Evolutionary conservation across 2,888 invertebrate species (phyloP).

Genomic region (Cephus runcator): DNA sequence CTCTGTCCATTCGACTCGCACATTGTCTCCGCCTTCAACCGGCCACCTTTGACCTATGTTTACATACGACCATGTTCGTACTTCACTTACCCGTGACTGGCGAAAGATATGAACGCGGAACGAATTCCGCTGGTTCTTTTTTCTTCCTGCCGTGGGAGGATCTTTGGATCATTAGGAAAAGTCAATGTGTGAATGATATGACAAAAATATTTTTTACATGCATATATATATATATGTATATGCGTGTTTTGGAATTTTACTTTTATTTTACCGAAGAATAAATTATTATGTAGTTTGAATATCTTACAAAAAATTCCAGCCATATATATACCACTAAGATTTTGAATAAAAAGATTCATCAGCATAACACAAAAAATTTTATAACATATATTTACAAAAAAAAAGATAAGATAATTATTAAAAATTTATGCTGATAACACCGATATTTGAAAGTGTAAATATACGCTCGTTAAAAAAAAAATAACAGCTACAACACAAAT

Average conservation of each 20-base stretch:
- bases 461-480: neutral
- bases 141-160: neutral
- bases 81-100: slow-evolving; percentile 22
- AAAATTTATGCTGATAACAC: neutral
- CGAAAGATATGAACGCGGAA: slow-evolving; percentile 13
- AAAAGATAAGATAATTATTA: neutral
- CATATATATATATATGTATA: no score
- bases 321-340: neutral
- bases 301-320: neutral
- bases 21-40: slow-evolving; percentile 48
- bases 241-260: neutral
- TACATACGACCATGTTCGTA: slow-evolving; percentile 43
- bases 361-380: neutral
- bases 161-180: neutral
- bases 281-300: neutral
- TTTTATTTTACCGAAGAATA: neutral
- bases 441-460: neutral
- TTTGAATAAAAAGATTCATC: neutral
- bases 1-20: slow-evolving; percentile 37
- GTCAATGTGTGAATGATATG: neutral
- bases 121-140: neutral
- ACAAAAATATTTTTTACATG: neutral
- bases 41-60: slow-evolving; percentile 45
- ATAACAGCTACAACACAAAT: neutral
- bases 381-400: neutral